phyloP scores from a whole-genome alignment of 2,888 invertebrate species.

The Hetaerina titia region DNA sequence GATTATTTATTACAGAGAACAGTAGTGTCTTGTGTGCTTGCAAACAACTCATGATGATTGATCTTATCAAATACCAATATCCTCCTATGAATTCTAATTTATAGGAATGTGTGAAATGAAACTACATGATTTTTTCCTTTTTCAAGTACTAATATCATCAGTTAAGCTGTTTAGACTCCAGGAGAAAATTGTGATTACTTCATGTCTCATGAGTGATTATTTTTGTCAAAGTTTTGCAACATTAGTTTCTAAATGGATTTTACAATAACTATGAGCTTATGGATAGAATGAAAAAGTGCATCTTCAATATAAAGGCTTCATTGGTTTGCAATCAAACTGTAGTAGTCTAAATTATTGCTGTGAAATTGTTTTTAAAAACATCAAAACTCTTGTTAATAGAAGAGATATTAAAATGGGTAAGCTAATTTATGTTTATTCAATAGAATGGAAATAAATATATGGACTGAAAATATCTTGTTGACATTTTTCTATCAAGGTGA shows the following conservation, averaged over 20 bases:
- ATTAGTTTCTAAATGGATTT: background rate
- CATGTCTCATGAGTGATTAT: conserved; percentile 46
- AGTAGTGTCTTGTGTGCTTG: conserved; percentile 54
- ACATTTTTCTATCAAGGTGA: too few relatives aligned
- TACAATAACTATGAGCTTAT: conserved; percentile 53
- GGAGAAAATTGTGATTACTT: conserved; percentile 50
- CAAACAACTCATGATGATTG: background rate
- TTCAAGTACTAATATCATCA: background rate
- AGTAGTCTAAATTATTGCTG: conserved; percentile 54
- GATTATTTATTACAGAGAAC: conserved; percentile 40
- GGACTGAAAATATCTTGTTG: background rate
- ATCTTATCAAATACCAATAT: conserved; percentile 5
- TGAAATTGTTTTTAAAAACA: background rate
- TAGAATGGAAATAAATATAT: conserved; percentile 56
- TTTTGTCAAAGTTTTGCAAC: conserved; percentile 37
- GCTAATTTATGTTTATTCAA: conserved; percentile 43
- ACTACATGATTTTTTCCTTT: conserved; percentile 29
- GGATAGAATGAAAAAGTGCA: conserved; percentile 8
- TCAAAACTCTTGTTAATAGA: conserved; percentile 21
- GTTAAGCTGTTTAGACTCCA: background rate
- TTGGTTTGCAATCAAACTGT: conserved; percentile 41
- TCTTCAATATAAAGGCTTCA: background rate
- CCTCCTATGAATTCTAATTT: conserved; percentile 2
- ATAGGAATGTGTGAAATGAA: conserved; percentile 19
- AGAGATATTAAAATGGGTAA: conserved; percentile 15